These are phyloP conservation scores for Crossocerus cetratus DNA, from an alignment of 2,888 invertebrate species.

Conservation along the genomic window DNA sequence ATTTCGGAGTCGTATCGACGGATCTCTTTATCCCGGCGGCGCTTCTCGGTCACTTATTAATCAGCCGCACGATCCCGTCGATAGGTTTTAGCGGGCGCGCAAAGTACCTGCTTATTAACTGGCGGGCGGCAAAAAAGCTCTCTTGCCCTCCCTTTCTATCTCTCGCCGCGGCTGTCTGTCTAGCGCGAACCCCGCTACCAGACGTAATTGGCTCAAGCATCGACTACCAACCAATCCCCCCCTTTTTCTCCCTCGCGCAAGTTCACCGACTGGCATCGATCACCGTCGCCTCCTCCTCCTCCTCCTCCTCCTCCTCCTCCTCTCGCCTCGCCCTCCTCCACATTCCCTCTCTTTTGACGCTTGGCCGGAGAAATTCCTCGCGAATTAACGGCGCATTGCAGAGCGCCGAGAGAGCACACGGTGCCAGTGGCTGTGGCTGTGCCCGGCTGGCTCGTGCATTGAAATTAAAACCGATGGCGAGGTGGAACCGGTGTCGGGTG, in stretches of 20 bases:
- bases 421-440: slow-evolving; percentile 1
- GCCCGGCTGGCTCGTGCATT: not conserved
- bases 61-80: slow-evolving; percentile 6
- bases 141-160: not conserved
- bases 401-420: not conserved
- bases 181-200: not conserved
- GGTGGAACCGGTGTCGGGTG: slow-evolving; percentile 9
- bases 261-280: not conserved
- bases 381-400: not conserved
- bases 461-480: slow-evolving; percentile 36
- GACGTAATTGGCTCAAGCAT: slow-evolving; percentile 3
- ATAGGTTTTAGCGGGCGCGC: not conserved
- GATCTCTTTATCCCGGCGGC: slow-evolving; percentile 15
- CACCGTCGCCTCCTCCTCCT: not conserved
- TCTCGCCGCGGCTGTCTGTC: not conserved
- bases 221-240: not conserved
- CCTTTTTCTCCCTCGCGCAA: not conserved
- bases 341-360: too few species aligned
- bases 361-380: not conserved
- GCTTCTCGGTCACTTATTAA: not conserved
- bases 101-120: not conserved
- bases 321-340: too few species aligned
- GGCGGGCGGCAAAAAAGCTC: slow-evolving; percentile 1
- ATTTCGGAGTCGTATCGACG: not conserved
- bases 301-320: not conserved